phyloP scores from a whole-genome alignment of 2,888 invertebrate species.

The Bombyx huttoni region DNA sequence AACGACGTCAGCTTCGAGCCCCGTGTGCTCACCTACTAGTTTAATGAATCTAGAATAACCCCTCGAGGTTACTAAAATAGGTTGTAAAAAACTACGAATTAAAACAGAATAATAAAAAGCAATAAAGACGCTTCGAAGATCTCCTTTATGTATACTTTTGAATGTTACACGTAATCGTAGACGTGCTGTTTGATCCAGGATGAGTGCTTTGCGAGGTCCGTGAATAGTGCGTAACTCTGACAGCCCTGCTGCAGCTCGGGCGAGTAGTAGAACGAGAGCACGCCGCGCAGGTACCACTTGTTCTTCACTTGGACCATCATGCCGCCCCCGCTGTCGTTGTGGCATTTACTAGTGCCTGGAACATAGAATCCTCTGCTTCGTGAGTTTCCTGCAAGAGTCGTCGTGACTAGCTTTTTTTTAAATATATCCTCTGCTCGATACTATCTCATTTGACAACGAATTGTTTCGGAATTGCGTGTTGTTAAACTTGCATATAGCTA shows the following conservation, averaged over 20 bases:
- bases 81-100: too few species aligned
- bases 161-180: conserved; percentile 17
- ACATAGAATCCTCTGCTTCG: background rate
- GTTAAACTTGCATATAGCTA: too few species aligned
- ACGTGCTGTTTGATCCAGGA: conserved; percentile 60
- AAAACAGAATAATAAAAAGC: too few species aligned
- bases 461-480: too few species aligned
- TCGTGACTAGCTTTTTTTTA: background rate
- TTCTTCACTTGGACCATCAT: conserved; percentile 55
- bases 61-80: too few species aligned
- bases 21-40: too few species aligned
- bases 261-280: conserved; percentile 45
- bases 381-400: background rate
- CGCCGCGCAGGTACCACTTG: conserved; percentile 57
- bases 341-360: conserved; percentile 29
- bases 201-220: conserved; percentile 73
- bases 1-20: too few species aligned
- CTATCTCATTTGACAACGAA: too few species aligned
- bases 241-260: background rate
- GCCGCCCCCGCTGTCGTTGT: conserved; percentile 67
- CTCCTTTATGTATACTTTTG: too few species aligned
- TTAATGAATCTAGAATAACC: too few species aligned
- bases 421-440: background rate
- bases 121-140: too few species aligned
- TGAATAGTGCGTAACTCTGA: conserved; percentile 70